phyloP scores from a whole-genome alignment of 2,797 vertebrate genomes.

The Menidia menidia region DNA sequence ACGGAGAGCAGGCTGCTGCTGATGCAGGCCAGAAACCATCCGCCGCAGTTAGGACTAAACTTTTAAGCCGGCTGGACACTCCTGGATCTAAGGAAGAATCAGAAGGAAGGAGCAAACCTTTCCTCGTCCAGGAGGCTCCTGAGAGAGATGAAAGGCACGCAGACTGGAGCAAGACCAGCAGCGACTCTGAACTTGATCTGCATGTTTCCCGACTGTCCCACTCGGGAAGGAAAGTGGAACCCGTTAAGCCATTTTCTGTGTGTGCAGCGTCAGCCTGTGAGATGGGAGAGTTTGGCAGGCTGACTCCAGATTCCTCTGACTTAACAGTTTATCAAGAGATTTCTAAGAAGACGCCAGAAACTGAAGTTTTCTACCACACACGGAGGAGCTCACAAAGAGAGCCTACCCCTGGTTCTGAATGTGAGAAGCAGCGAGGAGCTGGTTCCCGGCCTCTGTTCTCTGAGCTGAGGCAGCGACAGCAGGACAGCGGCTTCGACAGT shows the following conservation, averaged over 20 bases:
- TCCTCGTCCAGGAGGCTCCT: constrained; percentile 78
- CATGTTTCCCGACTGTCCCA: constrained; percentile 29
- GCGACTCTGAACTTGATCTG: constrained; percentile 43
- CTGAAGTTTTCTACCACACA: constrained; percentile 15
- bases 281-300: constrained; percentile 51
- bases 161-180: constrained; percentile 77
- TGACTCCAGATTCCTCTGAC: constrained; percentile 64
- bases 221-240: constrained; percentile 48
- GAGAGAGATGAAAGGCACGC: constrained; percentile 80
- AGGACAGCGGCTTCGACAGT: constrained; percentile 85
- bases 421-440: constrained; percentile 20
- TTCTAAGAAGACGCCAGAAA: constrained; percentile 30
- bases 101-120: constrained; percentile 37
- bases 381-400: constrained; percentile 57
- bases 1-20: constrained; percentile 22
- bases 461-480: constrained; percentile 73
- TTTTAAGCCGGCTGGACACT: constrained; percentile 31
- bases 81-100: constrained; percentile 32
- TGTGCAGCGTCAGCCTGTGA: constrained; percentile 23
- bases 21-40: constrained; percentile 31
- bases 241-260: constrained; percentile 54
- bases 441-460: constrained; percentile 69
- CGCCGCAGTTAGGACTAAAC: constrained; percentile 22
- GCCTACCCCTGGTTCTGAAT: constrained; percentile 79
- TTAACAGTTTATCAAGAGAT: constrained; percentile 78